Evolutionary conservation across 1,140 invertebrate species (phyloP).

Genomic region (Pteromalus puparum): DNA sequence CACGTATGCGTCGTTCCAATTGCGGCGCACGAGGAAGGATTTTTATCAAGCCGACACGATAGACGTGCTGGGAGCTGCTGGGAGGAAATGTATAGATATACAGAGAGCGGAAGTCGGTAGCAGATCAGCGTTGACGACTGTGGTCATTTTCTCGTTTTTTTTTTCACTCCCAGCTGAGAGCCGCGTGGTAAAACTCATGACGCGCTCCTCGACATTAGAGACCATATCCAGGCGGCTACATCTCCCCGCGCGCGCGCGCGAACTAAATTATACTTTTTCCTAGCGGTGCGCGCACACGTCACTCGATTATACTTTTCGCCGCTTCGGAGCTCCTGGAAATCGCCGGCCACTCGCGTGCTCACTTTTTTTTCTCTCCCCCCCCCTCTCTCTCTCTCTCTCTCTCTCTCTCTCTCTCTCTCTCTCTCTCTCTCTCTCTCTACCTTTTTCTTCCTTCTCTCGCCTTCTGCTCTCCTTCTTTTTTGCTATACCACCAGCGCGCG

Average conservation of each 20-base stretch:
- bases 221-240: constrained; percentile 2
- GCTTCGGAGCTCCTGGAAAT: not conserved
- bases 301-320: constrained; percentile 39
- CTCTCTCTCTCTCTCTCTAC: not conserved
- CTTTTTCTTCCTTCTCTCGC: not conserved
- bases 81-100: no score
- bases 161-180: not conserved
- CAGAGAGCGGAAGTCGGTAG: not conserved
- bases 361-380: no score
- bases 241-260: not conserved
- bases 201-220: not conserved
- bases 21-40: not conserved
- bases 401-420: not conserved
- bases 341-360: not conserved
- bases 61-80: not conserved
- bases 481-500: not conserved
- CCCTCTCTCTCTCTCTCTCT: not conserved
- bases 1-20: constrained; percentile 18
- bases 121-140: not conserved
- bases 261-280: constrained; percentile 39
- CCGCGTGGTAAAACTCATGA: not conserved
- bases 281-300: not conserved
- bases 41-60: constrained; percentile 15
- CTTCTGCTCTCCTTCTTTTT: not conserved
- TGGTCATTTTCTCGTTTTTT: constrained; percentile 17